A percentile compares a stretch with the other conserved stretches of the same genome.
Evolutionary conservation across 2,888 invertebrate species (phyloP).

Genomic region (Cybosia mesomella): DNA sequence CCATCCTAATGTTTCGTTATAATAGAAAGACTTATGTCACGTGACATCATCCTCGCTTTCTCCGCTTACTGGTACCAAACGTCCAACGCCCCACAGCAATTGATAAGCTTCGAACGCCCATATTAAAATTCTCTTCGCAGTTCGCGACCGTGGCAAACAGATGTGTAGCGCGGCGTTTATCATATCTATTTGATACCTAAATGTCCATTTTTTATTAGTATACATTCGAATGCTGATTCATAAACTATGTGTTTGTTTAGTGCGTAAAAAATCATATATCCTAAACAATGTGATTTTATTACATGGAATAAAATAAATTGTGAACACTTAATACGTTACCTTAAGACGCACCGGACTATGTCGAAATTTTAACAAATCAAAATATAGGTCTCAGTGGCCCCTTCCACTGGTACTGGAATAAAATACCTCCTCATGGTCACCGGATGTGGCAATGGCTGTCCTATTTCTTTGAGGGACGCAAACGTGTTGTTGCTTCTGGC

Average conservation of each 20-base stretch:
- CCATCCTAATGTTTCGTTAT: not conserved
- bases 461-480: not conserved
- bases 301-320: not conserved
- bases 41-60: not conserved
- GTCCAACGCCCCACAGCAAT: constrained; percentile 55
- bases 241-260: not conserved
- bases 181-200: constrained; percentile 33
- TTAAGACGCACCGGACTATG: not conserved
- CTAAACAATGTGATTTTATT: not conserved
- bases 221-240: not conserved
- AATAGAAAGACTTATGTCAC: not conserved
- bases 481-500: not conserved
- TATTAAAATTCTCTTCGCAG: constrained; percentile 39
- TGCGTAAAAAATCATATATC: not conserved
- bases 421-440: not conserved
- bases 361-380: not conserved
- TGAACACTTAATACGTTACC: not conserved
- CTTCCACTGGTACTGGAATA: too few species aligned
- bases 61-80: constrained; percentile 26
- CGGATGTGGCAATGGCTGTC: not conserved
- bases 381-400: not conserved
- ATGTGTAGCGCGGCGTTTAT: constrained; percentile 51
- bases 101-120: constrained; percentile 63
- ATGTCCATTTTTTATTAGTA: not conserved
- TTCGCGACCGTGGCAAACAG: constrained; percentile 47